A percentile compares a stretch with the other conserved stretches of the same genome.
phyloP scores from a whole-genome alignment of 2,888 invertebrate species.

The Thelaira solivaga region DNA sequence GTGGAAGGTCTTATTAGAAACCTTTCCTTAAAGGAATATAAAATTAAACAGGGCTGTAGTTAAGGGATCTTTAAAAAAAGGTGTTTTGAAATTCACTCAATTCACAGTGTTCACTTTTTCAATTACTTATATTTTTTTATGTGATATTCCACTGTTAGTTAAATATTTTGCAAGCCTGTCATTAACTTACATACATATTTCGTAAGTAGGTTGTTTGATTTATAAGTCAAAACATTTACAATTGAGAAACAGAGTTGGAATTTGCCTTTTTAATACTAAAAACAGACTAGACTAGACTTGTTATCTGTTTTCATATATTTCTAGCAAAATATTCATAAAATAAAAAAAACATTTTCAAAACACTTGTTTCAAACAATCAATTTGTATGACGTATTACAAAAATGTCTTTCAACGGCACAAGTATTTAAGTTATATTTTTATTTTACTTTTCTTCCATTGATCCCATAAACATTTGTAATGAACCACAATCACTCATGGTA shows the following conservation, averaged over 20 bases:
- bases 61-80: too few species aligned
- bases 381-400: background rate
- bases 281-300: background rate
- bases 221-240: constrained; percentile 16
- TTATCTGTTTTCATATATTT: background rate
- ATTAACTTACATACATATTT: constrained; percentile 18
- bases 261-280: too few species aligned
- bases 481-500: too few species aligned
- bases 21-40: too few species aligned
- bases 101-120: too few species aligned
- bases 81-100: too few species aligned
- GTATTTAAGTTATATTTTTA: background rate
- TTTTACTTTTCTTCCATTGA: background rate
- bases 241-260: constrained; percentile 10
- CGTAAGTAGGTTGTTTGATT: constrained; percentile 37
- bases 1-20: too few species aligned
- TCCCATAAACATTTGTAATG: constrained; percentile 25
- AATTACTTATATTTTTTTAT: too few species aligned
- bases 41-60: too few species aligned
- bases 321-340: background rate
- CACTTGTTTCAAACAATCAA: constrained; percentile 16
- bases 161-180: background rate
- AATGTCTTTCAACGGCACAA: background rate
- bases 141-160: too few species aligned
- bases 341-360: constrained; percentile 3